phyloP scores from a whole-genome alignment of 1,140 invertebrate species.

The Cyphomyrmex costatus region DNA sequence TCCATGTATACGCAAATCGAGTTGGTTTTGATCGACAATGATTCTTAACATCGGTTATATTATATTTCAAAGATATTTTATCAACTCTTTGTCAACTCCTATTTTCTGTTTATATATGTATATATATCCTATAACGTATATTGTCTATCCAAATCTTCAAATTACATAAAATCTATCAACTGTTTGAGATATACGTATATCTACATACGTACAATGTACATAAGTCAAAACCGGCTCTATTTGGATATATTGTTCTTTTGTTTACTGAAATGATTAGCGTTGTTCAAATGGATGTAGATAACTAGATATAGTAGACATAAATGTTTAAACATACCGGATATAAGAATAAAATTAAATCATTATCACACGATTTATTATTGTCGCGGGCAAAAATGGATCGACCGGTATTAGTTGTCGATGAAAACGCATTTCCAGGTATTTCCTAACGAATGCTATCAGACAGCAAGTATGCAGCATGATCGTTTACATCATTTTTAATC shows the following conservation, averaged over 20 bases:
- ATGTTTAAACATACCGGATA: background rate
- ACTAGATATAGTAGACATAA: background rate
- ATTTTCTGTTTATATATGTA: no score
- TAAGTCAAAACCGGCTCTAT: background rate
- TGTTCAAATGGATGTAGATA: background rate
- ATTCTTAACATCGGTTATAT: background rate
- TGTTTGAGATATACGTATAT: background rate
- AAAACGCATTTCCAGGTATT: conserved; percentile 49
- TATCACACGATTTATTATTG: conserved; percentile 39
- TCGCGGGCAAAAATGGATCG: conserved; percentile 37
- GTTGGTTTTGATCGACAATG: background rate
- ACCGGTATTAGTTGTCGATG: conserved; percentile 29
- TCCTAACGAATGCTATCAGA: conserved; percentile 58
- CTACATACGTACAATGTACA: no score
- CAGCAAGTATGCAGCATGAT: conserved; percentile 39
- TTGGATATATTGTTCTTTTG: background rate
- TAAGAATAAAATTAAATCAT: conserved; percentile 48
- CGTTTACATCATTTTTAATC: conserved; percentile 72
- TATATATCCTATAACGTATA: no score
- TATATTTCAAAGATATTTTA: background rate
- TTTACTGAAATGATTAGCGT: background rate
- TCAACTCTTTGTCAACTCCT: background rate
- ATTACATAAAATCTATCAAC: background rate
- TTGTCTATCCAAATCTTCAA: background rate
- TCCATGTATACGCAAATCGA: background rate